phyloP scores from a whole-genome alignment of 2,888 invertebrate species.

The Nomada ferruginata region DNA sequence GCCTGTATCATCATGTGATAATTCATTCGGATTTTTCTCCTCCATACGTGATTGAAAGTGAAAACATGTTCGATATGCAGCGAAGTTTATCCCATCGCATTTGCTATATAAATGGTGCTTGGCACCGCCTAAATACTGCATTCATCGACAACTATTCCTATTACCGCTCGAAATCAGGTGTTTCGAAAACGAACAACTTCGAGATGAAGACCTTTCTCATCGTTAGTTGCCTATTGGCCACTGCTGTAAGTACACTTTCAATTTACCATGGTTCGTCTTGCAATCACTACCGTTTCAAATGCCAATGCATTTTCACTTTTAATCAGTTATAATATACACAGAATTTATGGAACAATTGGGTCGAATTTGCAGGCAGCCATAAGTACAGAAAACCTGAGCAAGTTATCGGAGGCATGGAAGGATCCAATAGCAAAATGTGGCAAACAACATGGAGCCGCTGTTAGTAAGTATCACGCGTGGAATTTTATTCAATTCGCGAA shows the following conservation, averaged over 20 bases:
- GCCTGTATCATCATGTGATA: no score
- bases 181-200: not conserved
- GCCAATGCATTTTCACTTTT: no score
- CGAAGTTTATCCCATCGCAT: not conserved
- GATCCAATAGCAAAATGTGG: not conserved
- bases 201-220: slow-evolving; percentile 20
- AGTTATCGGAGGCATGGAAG: not conserved
- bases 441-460: slow-evolving; percentile 21
- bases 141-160: not conserved
- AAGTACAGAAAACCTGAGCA: not conserved
- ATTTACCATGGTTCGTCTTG: not conserved
- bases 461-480: not conserved
- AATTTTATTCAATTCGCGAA: not conserved
- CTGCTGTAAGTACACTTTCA: slow-evolving; percentile 11
- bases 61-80: no score
- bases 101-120: slow-evolving; percentile 13
- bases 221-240: not conserved
- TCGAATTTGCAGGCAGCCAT: not conserved
- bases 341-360: no score
- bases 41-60: not conserved
- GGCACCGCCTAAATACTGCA: not conserved
- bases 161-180: no score
- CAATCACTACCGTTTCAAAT: no score
- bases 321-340: no score
- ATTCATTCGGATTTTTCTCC: not conserved